phyloP scores from a whole-genome alignment of 2,113 vertebrate species.

The Zosterops japonicus region DNA sequence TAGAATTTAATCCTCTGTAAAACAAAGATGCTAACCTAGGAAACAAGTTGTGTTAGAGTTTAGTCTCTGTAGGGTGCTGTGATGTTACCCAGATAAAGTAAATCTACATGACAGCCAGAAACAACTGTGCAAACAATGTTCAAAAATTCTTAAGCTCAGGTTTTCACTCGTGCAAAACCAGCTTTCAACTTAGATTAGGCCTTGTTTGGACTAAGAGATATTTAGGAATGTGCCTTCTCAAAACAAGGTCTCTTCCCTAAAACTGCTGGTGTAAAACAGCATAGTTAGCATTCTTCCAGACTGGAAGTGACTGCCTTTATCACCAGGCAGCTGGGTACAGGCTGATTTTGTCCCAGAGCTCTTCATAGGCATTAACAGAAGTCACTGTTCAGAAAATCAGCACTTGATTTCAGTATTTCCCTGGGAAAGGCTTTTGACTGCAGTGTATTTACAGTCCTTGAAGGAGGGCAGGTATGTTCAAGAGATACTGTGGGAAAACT shows the following conservation, averaged over 20 bases:
- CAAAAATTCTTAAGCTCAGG: not conserved
- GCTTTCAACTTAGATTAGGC: conserved; percentile 11
- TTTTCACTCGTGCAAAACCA: not conserved
- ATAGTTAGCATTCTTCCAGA: not conserved
- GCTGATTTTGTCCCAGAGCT: not conserved
- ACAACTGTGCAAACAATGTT: not conserved
- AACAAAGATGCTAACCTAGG: not conserved
- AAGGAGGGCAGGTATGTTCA: not conserved
- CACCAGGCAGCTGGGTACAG: not conserved
- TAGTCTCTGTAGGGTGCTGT: not conserved
- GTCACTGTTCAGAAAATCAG: not conserved
- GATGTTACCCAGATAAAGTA: not conserved
- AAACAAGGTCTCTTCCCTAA: conserved; percentile 28
- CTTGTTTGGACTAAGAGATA: conserved; percentile 28
- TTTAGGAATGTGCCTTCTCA: conserved; percentile 40
- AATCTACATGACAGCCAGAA: not conserved
- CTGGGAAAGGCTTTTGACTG: not conserved
- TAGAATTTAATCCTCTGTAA: not conserved
- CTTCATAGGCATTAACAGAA: not conserved
- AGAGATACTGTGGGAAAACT: not conserved
- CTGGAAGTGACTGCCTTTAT: not conserved
- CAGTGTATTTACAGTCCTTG: not conserved
- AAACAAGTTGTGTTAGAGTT: not conserved
- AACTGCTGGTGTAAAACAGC: not conserved
- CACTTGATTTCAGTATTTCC: not conserved